These are phyloP conservation scores for Brachyhypopomus gauderio DNA, from an alignment of 2,113 vertebrate genomes.

Conservation along the genomic window DNA sequence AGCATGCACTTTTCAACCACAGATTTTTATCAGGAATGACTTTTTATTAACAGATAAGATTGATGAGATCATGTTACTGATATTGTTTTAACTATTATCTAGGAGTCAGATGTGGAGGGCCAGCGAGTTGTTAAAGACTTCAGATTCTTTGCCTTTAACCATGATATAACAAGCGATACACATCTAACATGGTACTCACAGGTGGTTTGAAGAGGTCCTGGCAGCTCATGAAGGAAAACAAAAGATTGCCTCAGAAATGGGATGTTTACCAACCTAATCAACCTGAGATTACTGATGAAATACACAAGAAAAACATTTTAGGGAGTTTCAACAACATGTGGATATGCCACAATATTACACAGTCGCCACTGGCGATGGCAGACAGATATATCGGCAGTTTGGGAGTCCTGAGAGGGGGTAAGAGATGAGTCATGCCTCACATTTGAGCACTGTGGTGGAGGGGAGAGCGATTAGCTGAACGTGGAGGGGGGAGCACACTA, in stretches of 20 bases:
- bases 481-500: conserved; percentile 58
- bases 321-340: neutral
- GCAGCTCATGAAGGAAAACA: neutral
- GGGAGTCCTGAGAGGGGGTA: neutral
- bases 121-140: too few species aligned
- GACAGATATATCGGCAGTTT: neutral
- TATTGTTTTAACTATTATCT: too few species aligned
- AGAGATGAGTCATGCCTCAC: conserved; percentile 11
- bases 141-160: too few species aligned
- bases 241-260: neutral
- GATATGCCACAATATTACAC: neutral
- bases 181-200: neutral
- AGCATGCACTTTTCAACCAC: too few species aligned
- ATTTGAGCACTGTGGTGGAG: conserved; percentile 35
- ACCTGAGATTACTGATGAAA: neutral
- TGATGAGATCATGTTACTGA: too few species aligned
- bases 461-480: conserved; percentile 34
- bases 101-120: too few species aligned
- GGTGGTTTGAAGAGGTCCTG: neutral
- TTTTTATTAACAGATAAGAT: too few species aligned
- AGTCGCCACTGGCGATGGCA: neutral
- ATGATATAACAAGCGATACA: too few species aligned
- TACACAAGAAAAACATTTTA: neutral
- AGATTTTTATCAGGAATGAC: too few species aligned
- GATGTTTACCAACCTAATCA: too few species aligned